Evolutionary conservation across 2,888 invertebrate species (phyloP), one percentile per base, ranked within the genome.

Genomic region (Himalopsyche kuldschensis): DNA sequence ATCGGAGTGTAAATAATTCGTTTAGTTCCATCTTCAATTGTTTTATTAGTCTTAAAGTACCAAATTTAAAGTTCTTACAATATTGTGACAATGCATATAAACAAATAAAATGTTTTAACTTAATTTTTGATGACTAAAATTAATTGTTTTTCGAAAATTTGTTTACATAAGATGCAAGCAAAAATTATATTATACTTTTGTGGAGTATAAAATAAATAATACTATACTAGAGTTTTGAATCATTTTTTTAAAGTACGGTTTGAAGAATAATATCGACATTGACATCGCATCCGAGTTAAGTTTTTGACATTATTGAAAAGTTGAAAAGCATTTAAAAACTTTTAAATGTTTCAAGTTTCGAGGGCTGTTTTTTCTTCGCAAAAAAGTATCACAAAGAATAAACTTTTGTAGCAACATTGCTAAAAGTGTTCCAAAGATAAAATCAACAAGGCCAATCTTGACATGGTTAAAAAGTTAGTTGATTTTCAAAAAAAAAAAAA

Each of bases 241-340:
- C 4, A 27, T 11, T 27, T 27, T 27, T 69, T 24, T 20, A 24
- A 69, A 69, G 24, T 69, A 27, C 69, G 30, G 1, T 10, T 27
- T 69, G 69, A 15, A 69, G 69, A 69, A 78, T 78, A 27, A 78
- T 78, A 46, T 78, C 30, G 15, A 78, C 46, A 78, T 78, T 47
- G 78, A 47, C 46, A 78, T 78, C 78, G 41, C 47, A 78, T 78
- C 46, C 78, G 47, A 47, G 41, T 78, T 30, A 46, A 78, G 41
- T 78, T 78, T 35, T 17, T 46, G 78, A 78, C 46, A 46, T 30
- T 69, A 69, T 69, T 78, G 46, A 30, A 30, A 76, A 76, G 76
- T 76, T 41, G 41, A 78, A 46, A 78, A 78, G 78, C 46, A 47
- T 78, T 78, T 78, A 78, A 35, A n/a, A 78, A 78, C 46, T 78